Percentiles rank a stretch among this genome's conserved stretches.
These are phyloP conservation scores for Triplophysa siluroides DNA, from an alignment of 2,113 vertebrate genomes.

Conservation along the genomic window DNA sequence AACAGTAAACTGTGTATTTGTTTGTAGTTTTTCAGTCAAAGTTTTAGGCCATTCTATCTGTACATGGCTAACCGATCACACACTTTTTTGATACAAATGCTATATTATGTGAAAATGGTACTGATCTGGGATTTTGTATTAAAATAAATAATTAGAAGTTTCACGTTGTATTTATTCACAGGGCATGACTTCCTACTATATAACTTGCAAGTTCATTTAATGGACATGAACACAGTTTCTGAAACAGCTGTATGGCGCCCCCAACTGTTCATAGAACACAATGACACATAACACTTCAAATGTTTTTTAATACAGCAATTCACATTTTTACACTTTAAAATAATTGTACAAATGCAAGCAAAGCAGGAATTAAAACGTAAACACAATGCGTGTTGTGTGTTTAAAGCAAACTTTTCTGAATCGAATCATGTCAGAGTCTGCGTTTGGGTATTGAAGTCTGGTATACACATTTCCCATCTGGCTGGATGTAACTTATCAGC, in stretches of 20 bases:
- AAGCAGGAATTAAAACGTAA: neutral
- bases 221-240: neutral
- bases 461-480: conserved; percentile 68
- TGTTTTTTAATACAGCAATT: too few species aligned
- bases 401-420: neutral
- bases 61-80: neutral
- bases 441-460: conserved; percentile 57
- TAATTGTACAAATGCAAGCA: neutral
- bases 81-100: neutral
- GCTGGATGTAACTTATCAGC: conserved; percentile 62
- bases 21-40: conserved; percentile 36
- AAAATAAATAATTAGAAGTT: conserved; percentile 30
- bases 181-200: neutral
- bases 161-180: neutral
- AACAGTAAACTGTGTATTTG: conserved; percentile 55
- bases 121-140: neutral
- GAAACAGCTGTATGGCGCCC: neutral
- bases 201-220: neutral
- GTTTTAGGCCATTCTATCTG: neutral
- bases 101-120: conserved; percentile 16
- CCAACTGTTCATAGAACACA: neutral
- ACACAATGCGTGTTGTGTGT: neutral
- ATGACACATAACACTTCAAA: neutral
- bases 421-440: neutral
- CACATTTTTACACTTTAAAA: too few species aligned